phyloP scores from a whole-genome alignment of 2,113 vertebrate species.

The Fregata magnificens region DNA sequence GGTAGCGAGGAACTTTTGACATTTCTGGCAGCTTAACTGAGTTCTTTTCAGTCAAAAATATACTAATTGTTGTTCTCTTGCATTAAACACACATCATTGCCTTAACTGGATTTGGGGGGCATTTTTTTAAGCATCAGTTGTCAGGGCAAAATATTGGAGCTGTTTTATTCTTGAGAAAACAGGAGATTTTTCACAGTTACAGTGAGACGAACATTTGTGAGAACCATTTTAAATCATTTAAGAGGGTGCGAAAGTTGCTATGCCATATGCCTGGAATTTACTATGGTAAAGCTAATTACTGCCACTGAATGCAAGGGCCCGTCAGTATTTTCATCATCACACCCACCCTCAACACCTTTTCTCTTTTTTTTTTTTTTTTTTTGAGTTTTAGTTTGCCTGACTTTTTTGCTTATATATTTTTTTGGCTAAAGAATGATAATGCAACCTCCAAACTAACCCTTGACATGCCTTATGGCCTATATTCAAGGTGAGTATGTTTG shows the following conservation, averaged over 20 bases:
- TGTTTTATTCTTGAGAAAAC: slow-evolving; percentile 41
- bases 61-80: slow-evolving; percentile 67
- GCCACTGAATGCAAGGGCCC: background rate
- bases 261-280: slow-evolving; percentile 55
- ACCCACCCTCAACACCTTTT: slow-evolving; percentile 1
- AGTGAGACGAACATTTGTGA: slow-evolving; percentile 26
- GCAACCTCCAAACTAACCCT: background rate
- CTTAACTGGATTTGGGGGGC: slow-evolving; percentile 42
- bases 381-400: background rate
- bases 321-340: slow-evolving; percentile 31
- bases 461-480: background rate
- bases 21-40: slow-evolving; percentile 74
- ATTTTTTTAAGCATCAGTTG: slow-evolving; percentile 48
- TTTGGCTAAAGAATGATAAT: background rate
- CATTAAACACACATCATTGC: slow-evolving; percentile 66
- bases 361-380: background rate
- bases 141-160: slow-evolving; percentile 34
- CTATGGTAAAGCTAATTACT: slow-evolving; percentile 46
- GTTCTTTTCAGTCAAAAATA: slow-evolving; percentile 73
- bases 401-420: background rate
- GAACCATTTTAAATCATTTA: slow-evolving; percentile 19
- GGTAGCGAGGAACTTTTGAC: slow-evolving; percentile 76
- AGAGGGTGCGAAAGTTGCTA: background rate
- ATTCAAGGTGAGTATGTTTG: background rate
- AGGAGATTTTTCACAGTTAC: slow-evolving; percentile 35